Conservation (phyloP, 2,113 vertebrate genomes). For the Phyllostomus discolor region DNA sequence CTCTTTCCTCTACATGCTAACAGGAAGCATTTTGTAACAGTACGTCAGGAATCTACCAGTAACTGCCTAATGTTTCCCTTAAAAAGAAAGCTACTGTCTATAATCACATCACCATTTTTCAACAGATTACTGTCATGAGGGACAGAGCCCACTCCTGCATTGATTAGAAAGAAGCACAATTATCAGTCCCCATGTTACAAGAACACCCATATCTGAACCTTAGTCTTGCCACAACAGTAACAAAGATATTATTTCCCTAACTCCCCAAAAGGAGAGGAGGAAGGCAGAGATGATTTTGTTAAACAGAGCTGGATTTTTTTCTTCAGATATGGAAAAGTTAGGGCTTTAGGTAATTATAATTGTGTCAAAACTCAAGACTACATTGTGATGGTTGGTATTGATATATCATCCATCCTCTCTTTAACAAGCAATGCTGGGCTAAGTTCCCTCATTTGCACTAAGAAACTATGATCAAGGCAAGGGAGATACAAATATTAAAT, state of each 20-base stretch:
- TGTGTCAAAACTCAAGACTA: not conserved
- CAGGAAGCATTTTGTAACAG: slow-evolving; percentile 77
- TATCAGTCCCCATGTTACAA: not conserved
- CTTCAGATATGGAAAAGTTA: not conserved
- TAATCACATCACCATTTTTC: slow-evolving; percentile 77
- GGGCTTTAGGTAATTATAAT: not conserved
- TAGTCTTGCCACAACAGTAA: not conserved
- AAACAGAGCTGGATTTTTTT: not conserved
- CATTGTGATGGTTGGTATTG: not conserved
- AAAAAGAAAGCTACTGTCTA: slow-evolving; percentile 79
- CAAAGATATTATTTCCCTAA: slow-evolving; percentile 13
- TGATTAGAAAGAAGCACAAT: slow-evolving; percentile 29
- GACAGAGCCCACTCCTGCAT: slow-evolving; percentile 35
- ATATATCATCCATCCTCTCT: not conserved
- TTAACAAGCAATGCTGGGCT: not conserved
- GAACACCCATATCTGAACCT: not conserved
- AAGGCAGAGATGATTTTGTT: not conserved
- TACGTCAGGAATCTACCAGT: slow-evolving; percentile 78
- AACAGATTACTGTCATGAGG: slow-evolving; percentile 79
- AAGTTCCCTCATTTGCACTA: slow-evolving; percentile 14
- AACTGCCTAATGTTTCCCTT: slow-evolving; percentile 76
- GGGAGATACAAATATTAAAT: not conserved
- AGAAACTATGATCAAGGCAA: not conserved
- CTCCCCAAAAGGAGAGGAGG: not conserved
- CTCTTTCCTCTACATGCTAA: slow-evolving; percentile 75